A percentile compares a stretch with the other conserved stretches of the same genome.
Conservation (phyloP, 2,888 invertebrate species). For the Lottia gigantea region DNA sequence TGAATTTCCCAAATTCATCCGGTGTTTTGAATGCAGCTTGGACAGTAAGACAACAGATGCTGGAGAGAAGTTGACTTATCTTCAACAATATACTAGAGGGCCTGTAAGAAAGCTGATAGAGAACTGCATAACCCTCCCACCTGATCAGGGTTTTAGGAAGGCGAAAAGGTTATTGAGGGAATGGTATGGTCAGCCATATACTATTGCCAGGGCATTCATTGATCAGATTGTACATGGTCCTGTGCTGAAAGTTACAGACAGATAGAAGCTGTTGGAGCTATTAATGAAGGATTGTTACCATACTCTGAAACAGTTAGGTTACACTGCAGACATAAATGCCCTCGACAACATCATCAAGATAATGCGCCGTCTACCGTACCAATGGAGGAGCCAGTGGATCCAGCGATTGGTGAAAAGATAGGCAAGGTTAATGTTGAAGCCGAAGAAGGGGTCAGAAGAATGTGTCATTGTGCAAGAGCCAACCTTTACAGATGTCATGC, state of each 20-base stretch:
- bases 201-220: background rate
- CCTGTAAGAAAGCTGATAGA: background rate
- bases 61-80: no score
- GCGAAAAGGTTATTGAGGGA: background rate
- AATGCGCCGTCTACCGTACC: background rate
- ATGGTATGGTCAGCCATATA: conserved; percentile 3
- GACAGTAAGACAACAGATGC: no score
- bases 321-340: background rate
- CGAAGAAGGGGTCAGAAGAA: no score
- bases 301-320: background rate
- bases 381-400: background rate
- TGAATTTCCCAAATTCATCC: background rate
- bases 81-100: background rate
- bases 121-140: background rate
- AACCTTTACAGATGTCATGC: background rate
- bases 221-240: background rate
- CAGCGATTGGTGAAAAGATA: background rate
- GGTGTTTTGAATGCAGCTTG: no score
- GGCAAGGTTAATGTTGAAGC: background rate
- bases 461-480: background rate
- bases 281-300: background rate
- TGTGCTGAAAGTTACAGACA: background rate
- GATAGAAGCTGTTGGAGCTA: background rate
- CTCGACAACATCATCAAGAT: background rate
- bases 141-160: background rate